Conservation (phyloP, 2,113 vertebrate genomes). For the Urocynchramus pylzowi region DNA sequence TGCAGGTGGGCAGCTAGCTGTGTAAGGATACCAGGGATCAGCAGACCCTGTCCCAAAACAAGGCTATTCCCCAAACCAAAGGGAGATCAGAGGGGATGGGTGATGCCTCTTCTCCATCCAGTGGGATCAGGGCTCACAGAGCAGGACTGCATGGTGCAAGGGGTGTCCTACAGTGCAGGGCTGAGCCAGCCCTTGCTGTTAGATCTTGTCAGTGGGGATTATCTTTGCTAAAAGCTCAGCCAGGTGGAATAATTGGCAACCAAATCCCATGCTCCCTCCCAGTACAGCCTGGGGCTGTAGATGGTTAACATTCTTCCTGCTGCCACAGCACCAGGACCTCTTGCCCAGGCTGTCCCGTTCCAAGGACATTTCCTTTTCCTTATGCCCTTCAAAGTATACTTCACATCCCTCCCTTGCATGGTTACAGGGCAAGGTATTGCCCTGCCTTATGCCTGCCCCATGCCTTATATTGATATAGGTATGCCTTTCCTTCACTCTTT, state of each 20-base stretch:
- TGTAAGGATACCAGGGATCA: neutral
- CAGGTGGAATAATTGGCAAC: slow-evolving; percentile 7
- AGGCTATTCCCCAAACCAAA: neutral
- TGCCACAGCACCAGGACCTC: neutral
- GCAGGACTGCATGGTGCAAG: neutral
- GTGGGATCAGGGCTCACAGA: neutral
- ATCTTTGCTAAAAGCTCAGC: neutral
- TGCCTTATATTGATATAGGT: neutral
- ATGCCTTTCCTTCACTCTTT: neutral
- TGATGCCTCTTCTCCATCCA: neutral
- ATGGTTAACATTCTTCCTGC: neutral
- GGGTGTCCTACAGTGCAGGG: neutral
- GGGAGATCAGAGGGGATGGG: too few species aligned
- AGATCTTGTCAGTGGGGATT: neutral
- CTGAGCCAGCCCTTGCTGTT: neutral
- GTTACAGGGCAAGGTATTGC: neutral
- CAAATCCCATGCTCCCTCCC: neutral
- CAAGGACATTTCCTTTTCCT: neutral
- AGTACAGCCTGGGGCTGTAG: neutral
- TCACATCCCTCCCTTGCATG: neutral
- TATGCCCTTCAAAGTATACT: neutral
- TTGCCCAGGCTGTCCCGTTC: too few species aligned
- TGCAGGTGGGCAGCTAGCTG: neutral
- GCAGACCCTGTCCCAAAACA: neutral
- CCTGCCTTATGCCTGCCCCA: neutral